These are phyloP conservation scores for Phoxinus phoxinus DNA, from an alignment of 2,113 vertebrate species.

Conservation along the genomic window DNA sequence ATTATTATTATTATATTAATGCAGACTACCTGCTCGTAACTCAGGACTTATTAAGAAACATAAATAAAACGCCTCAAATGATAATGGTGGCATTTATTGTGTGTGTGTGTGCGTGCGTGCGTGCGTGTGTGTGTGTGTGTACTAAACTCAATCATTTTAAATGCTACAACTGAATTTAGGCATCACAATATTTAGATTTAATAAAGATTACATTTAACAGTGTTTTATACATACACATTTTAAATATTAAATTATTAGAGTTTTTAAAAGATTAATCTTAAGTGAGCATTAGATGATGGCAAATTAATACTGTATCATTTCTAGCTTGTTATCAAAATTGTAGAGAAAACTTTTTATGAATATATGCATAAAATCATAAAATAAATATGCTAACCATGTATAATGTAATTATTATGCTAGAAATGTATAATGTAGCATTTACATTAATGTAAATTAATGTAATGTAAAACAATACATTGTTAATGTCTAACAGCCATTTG, in stretches of 20 bases:
- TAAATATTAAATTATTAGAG: background rate
- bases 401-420: background rate
- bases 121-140: background rate
- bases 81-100: no score
- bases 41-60: conserved; percentile 2
- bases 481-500: background rate
- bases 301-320: background rate
- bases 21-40: background rate
- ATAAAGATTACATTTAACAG: background rate
- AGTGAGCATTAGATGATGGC: background rate
- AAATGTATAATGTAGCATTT: background rate
- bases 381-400: background rate
- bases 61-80: background rate
- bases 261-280: background rate
- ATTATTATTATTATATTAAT: no score
- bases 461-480: no score
- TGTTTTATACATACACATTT: background rate
- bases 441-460: no score
- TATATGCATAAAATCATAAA: background rate
- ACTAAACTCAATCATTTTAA: no score
- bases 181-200: no score
- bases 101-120: no score
- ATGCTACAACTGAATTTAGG: no score
- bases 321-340: background rate
- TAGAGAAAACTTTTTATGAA: background rate